These are phyloP conservation scores for Thamnophis elegans DNA, from an alignment of 2,797 vertebrate species.

Conservation along the genomic window DNA sequence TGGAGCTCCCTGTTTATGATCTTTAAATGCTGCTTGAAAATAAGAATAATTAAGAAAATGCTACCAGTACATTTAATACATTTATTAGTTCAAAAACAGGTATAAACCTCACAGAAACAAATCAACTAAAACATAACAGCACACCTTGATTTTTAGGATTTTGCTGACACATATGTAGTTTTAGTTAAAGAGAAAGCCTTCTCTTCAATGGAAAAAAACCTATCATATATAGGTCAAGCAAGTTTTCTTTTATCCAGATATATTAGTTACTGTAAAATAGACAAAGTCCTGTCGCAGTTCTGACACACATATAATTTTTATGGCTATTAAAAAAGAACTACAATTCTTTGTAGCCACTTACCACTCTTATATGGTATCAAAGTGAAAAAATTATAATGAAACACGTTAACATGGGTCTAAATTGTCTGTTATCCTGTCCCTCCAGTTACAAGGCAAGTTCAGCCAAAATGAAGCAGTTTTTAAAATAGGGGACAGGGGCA, in stretches of 20 bases:
- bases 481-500: constrained; percentile 44
- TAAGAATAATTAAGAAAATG: neutral
- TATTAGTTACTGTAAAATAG: neutral
- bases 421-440: constrained; percentile 20
- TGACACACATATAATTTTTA: neutral
- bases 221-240: neutral
- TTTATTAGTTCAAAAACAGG: neutral
- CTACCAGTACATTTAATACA: neutral
- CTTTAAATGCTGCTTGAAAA: neutral
- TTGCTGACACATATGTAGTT: neutral
- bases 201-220: neutral
- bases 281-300: neutral
- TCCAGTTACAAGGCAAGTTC: constrained; percentile 19
- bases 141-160: neutral
- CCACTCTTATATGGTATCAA: constrained; percentile 10
- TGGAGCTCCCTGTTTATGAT: neutral
- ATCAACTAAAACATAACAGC: neutral
- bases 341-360: neutral
- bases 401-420: constrained; percentile 25
- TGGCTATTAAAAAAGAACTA: neutral
- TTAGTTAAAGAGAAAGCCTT: neutral
- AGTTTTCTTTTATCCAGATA: neutral
- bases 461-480: constrained; percentile 36
- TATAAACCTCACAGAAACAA: neutral
- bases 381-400: constrained; percentile 23